A percentile compares a stretch with the other conserved stretches of the same genome.
Evolutionary conservation across 2,888 invertebrate species (phyloP).

Genomic region (Lucinisca nassula): DNA sequence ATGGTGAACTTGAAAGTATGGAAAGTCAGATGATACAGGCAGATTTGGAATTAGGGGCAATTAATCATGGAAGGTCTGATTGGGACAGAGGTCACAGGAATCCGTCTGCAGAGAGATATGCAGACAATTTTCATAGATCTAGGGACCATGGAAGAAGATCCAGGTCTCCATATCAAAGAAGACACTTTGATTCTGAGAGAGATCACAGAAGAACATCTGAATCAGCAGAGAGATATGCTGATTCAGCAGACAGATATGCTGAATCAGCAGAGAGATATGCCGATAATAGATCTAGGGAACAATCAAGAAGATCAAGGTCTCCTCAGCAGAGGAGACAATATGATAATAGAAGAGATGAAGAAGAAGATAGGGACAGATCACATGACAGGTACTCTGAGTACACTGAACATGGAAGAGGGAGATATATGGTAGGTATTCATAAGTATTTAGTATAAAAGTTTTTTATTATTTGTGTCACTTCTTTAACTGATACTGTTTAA

Average conservation of each 20-base stretch:
- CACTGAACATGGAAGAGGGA: background rate
- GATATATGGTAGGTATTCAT: background rate
- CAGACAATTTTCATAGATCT: background rate
- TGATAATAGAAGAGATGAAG: conserved; percentile 9
- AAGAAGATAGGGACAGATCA: background rate
- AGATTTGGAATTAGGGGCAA: background rate
- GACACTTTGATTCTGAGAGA: conserved; percentile 1
- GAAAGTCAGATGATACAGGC: background rate
- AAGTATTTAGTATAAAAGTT: no score
- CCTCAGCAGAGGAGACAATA: background rate
- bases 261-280: no score
- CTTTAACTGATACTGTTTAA: no score
- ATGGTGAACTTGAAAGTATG: background rate
- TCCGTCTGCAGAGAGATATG: background rate
- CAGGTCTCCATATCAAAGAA: background rate
- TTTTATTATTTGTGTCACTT: no score
- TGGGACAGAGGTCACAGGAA: background rate
- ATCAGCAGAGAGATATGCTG: no score
- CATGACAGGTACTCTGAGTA: background rate
- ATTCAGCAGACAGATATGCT: background rate
- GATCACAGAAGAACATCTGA: background rate
- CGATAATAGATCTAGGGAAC: no score
- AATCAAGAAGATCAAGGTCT: background rate
- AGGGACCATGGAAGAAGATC: background rate
- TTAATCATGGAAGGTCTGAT: background rate